Evolutionary conservation across 2,888 invertebrate genomes (phyloP), one percentile per base, ranked within the genome.

Genomic region (Biston betularia): DNA sequence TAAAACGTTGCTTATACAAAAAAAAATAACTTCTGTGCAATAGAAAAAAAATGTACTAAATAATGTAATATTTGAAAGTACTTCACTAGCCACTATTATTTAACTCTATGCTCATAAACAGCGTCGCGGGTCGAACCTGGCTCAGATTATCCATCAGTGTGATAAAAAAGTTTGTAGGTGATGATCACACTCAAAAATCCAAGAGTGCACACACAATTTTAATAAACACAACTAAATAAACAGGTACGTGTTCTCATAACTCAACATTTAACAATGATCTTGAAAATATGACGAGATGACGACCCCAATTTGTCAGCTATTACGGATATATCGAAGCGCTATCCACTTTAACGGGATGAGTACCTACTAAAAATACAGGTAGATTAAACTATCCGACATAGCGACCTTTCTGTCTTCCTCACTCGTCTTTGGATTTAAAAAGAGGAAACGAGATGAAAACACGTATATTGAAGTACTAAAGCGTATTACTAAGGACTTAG

Each of bases 401-500:
- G 24, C 33, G n/a, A 34, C 33, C n/a, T 56, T 10, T 11, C 34
- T 34, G 12, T 49, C 62, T 45, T 44, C 1, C 44, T 56, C 35
- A 5, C 49, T 49, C 49, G 7, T 8, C 33, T 42, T 38, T 11
- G 14, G 14, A 48, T 7, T 8, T 45, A 38, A 42, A 11, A n/a
- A 8, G 62, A 56, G 55, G 40, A 8, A 63, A 56, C 10, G 50
- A 24, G 63, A 57, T 44, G 35, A 38, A 45, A 35, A 5, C 44
- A 56, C 33, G 44, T 57, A 50, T 44, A 42, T 57, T 50, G 45
- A 57, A 52, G 40, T 50, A 44, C 34, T 33, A 62, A 49, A 63
- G 35, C 56, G 7, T 50, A 49, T 49, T 42, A 10, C 24, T 63
- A 49, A 63, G 63, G 50, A 52, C 50, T 44, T 24, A 63, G 63